phyloP scores from a whole-genome alignment of 1,140 invertebrate genomes.

The Bombus ignitus region DNA sequence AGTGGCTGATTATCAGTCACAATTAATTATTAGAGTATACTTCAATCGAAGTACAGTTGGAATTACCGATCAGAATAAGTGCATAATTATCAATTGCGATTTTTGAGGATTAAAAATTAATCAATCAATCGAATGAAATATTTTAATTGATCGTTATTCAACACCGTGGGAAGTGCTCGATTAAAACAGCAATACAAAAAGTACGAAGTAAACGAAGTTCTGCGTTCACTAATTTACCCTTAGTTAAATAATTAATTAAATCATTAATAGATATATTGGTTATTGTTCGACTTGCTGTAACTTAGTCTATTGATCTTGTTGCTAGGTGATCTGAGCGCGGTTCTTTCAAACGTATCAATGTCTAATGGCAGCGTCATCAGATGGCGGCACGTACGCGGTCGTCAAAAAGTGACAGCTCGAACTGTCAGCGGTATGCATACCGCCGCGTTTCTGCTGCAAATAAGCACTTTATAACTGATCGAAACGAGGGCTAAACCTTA shows the following conservation, averaged over 20 bases:
- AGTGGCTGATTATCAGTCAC: too few species aligned
- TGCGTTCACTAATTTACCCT: background rate
- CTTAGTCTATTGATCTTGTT: constrained; percentile 70
- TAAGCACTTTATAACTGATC: constrained; percentile 54
- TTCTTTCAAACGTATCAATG: constrained; percentile 35
- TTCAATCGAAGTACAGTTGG: background rate
- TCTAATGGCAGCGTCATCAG: constrained; percentile 32
- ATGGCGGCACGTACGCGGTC: constrained; percentile 57
- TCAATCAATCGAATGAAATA: too few species aligned
- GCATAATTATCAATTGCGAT: background rate
- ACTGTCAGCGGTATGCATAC: constrained; percentile 72
- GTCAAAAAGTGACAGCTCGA: constrained; percentile 71
- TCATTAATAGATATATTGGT: background rate
- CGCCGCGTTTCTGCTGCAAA: constrained; percentile 67
- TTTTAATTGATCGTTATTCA: too few species aligned
- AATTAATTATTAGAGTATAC: background rate
- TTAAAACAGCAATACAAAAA: background rate
- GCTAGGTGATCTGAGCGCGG: constrained; percentile 66
- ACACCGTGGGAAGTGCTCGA: too few species aligned
- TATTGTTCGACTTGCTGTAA: constrained; percentile 11
- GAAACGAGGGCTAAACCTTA: constrained; percentile 15
- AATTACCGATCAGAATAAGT: background rate
- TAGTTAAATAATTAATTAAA: constrained; percentile 34
- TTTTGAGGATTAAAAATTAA: too few species aligned
- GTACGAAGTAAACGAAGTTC: background rate